These are phyloP conservation scores for Oriolus oriolus DNA, from an alignment of 2,113 vertebrate species.

Conservation along the genomic window DNA sequence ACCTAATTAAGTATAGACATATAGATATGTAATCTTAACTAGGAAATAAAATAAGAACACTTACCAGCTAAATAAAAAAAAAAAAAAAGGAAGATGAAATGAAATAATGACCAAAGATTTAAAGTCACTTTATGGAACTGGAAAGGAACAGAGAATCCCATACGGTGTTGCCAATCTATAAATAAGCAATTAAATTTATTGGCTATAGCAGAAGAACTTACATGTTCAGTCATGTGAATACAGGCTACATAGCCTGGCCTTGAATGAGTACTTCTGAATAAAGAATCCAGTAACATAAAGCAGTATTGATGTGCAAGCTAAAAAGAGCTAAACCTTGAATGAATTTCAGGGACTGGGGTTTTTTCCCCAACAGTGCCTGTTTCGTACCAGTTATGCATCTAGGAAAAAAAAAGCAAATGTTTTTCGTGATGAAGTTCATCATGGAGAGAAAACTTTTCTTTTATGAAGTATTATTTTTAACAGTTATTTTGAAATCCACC, in stretches of 20 bases:
- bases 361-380: neutral
- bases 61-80: neutral
- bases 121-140: neutral
- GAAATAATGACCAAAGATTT: neutral
- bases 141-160: neutral
- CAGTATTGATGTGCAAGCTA: neutral
- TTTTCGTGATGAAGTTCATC: neutral
- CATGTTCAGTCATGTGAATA: neutral
- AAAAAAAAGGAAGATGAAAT: neutral
- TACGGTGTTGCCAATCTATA: neutral
- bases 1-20: neutral
- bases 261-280: neutral
- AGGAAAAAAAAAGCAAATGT: neutral
- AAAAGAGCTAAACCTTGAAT: neutral
- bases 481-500: neutral
- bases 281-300: neutral
- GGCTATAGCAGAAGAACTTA: neutral
- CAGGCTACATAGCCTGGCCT: neutral
- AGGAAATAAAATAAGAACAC: neutral
- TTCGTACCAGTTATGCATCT: neutral
- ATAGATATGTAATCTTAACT: neutral
- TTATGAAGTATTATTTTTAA: neutral
- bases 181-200: neutral
- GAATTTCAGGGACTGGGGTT: neutral
- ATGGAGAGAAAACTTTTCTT: neutral